Evolutionary conservation across 2,888 invertebrate genomes (phyloP).

Genomic region (Cremastobaeus sp.): DNA sequence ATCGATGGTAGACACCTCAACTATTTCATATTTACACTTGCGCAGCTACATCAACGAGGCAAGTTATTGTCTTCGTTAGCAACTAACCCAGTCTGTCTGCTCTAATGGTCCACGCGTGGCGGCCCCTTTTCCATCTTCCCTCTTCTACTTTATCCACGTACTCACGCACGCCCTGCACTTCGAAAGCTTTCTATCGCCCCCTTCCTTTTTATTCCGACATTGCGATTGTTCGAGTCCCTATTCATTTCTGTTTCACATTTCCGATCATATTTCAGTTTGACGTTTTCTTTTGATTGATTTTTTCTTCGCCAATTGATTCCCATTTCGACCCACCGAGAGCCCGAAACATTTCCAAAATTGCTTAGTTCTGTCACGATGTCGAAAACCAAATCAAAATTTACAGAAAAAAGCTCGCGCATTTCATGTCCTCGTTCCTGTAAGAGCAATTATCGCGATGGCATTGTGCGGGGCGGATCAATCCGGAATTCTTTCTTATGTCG

Average conservation of each 20-base stretch:
- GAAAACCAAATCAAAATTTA: no score
- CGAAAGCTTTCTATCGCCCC: slow-evolving; percentile 12
- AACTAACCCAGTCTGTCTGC: slow-evolving; percentile 24
- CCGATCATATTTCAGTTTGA: slow-evolving; percentile 21
- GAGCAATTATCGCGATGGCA: no score
- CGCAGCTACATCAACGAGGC: slow-evolving; percentile 46
- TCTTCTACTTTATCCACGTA: no score
- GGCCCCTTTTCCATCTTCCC: not conserved
- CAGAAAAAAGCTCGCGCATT: no score
- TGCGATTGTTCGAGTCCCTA: slow-evolving; percentile 29
- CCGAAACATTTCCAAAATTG: no score
- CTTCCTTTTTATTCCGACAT: slow-evolving; percentile 18
- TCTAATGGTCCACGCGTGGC: slow-evolving; percentile 23
- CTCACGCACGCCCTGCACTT: no score
- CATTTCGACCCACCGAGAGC: not conserved
- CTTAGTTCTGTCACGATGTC: no score
- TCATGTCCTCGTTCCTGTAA: no score
- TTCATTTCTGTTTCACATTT: slow-evolving; percentile 28
- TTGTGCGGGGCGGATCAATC: no score
- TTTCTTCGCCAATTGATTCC: slow-evolving; percentile 6
- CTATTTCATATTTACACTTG: slow-evolving; percentile 54
- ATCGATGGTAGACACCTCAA: slow-evolving; percentile 54
- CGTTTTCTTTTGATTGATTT: slow-evolving; percentile 16
- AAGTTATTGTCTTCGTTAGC: slow-evolving; percentile 41
- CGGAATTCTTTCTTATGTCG: slow-evolving; percentile 1